Evolutionary conservation across 2,888 invertebrate species (phyloP).

Genomic region (Zygaena filipendulae): DNA sequence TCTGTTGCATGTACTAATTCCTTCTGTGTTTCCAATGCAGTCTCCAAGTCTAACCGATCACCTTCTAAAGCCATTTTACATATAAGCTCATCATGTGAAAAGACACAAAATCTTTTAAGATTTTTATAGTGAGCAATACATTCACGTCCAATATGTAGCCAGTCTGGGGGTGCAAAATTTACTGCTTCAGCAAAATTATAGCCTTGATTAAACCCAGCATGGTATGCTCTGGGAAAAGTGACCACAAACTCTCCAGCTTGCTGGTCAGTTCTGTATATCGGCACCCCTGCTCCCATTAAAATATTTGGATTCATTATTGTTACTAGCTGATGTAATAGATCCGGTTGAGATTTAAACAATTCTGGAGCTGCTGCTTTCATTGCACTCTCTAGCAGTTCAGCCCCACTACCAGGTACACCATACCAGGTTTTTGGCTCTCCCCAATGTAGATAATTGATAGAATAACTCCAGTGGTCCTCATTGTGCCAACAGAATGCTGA

Average conservation of each 20-base stretch:
- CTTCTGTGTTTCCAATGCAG: slow-evolving; percentile 74
- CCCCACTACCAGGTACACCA: slow-evolving; percentile 77
- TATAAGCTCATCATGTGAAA: slow-evolving; percentile 83
- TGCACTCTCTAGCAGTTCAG: slow-evolving; percentile 75
- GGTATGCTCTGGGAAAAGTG: slow-evolving; percentile 83
- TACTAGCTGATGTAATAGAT: slow-evolving; percentile 81
- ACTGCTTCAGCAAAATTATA: slow-evolving; percentile 88
- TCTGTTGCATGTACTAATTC: slow-evolving; percentile 73
- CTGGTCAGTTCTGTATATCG: slow-evolving; percentile 74
- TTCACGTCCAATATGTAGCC: slow-evolving; percentile 76
- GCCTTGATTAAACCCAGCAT: slow-evolving; percentile 85
- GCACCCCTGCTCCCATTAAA: slow-evolving; percentile 71
- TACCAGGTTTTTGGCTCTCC: slow-evolving; percentile 88
- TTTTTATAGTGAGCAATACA: slow-evolving; percentile 77
- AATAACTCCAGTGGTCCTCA: slow-evolving; percentile 88
- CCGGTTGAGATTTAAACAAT: slow-evolving; percentile 77
- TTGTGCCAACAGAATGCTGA: slow-evolving; percentile 87
- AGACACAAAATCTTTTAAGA: slow-evolving; percentile 78
- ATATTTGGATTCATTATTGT: slow-evolving; percentile 83
- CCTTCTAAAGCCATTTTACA: slow-evolving; percentile 79
- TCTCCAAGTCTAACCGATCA: slow-evolving; percentile 71
- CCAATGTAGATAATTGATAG: slow-evolving; percentile 85
- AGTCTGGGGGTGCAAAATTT: slow-evolving; percentile 85
- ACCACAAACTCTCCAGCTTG: slow-evolving; percentile 84
- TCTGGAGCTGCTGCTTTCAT: slow-evolving; percentile 80